phyloP scores from a whole-genome alignment of 2,113 vertebrate species.

The Ctenomys sociabilis region DNA sequence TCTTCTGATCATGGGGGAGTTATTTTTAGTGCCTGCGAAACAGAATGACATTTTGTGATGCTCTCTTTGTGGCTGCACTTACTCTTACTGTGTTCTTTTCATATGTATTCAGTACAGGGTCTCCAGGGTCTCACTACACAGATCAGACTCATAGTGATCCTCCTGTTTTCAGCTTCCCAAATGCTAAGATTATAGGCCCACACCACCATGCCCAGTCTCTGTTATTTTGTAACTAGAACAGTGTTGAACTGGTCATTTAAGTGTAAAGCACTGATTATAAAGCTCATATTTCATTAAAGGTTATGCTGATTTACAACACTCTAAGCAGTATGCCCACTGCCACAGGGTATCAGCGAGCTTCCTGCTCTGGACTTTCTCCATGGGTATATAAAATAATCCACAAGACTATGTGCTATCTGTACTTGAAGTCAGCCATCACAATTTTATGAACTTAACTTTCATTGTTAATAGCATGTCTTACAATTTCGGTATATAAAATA shows the following conservation, averaged over 20 bases:
- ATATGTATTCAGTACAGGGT: no score
- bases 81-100: neutral
- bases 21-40: conserved; percentile 52
- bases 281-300: neutral
- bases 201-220: no score
- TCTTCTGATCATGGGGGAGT: neutral
- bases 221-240: neutral
- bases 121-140: no score
- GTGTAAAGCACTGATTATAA: neutral
- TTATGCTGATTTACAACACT: neutral
- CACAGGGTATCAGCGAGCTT: neutral
- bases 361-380: neutral
- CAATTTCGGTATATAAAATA: neutral
- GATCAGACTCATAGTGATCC: no score
- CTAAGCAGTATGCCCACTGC: neutral
- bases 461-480: no score
- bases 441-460: neutral
- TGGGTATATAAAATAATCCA: neutral
- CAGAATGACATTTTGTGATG: neutral
- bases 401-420: neutral
- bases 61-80: neutral
- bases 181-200: no score
- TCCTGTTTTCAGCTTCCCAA: no score
- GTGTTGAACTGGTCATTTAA: neutral
- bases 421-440: neutral